Evolutionary conservation across 2,113 vertebrate genomes (phyloP), one percentile per base, ranked within the genome.

Genomic region (Eupsittula cactorum): DNA sequence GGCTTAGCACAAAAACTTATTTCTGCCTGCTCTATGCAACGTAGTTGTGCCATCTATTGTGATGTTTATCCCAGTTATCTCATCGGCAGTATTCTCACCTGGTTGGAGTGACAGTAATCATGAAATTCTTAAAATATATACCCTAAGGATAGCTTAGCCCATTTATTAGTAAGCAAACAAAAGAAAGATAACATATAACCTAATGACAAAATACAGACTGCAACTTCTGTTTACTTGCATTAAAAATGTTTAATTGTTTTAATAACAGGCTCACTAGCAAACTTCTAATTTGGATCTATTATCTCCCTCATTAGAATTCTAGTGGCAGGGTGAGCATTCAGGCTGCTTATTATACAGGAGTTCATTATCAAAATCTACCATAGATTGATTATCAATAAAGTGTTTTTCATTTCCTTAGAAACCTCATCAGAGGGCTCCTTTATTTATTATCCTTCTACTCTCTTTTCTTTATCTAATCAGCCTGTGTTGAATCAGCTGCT

Each of bases 201-300:
- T 87, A 69, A 90, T 35, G 74, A 79, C 31, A 95, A 88, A 94
- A 93, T 64, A 91, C 28, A 37, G 49, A 76, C 41, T 88, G 37
- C 27, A 83, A n/a, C 14, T 93, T 92, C 69, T 85, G 60, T 91
- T 97, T 94, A 75, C 65, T 62, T 69, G 14, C 71, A 62, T 95
- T 95, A 95, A 89, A 95, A 95, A 94, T 75, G 88, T 91, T 96
- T 97, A 97, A 98, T 98, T 96, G 97, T 93, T 97, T 97, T 98
- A 98, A 98, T 97, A 96, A 96, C 85, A 93, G 39, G 29, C 71
- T 93, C 63, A 18, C 85, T 94, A 94, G 80, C 92, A 96, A 89
- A 80, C 78, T 70, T 92, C 70, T 79, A 88, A 96, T 83, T 91
- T 89, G 50, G 88, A 89, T 29, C 50, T 91, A 92, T 88, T 93